phyloP scores from a whole-genome alignment of 2,797 vertebrate species.

The Carapus acus region DNA sequence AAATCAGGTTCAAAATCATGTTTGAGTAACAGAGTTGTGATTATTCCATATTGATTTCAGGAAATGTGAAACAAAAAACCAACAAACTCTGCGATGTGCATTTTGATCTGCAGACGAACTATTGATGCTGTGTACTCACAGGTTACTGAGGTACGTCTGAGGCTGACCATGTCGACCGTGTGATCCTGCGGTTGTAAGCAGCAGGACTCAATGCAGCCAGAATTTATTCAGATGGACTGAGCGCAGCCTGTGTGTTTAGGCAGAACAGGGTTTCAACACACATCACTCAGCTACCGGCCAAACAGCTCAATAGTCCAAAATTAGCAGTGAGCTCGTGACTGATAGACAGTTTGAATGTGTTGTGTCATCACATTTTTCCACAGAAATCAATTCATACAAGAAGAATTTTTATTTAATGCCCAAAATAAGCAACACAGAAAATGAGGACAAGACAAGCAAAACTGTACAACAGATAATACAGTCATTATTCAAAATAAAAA shows the following conservation, averaged over 20 bases:
- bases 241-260: background rate
- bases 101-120: background rate
- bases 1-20: no score
- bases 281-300: background rate
- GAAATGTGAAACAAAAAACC: no score
- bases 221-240: slow-evolving; percentile 28
- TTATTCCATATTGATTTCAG: no score
- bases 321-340: background rate
- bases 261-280: background rate
- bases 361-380: no score
- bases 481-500: no score
- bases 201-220: background rate
- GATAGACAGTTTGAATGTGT: background rate
- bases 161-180: slow-evolving; percentile 5
- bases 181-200: background rate
- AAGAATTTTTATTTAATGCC: no score
- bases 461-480: no score
- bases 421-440: no score
- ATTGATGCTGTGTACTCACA: slow-evolving; percentile 18
- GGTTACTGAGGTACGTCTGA: slow-evolving; percentile 2
- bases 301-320: background rate
- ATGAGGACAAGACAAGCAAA: no score
- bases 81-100: background rate
- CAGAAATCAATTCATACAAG: no score
- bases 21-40: no score